Evolutionary conservation across 64 coral and sea anemone genomes (phyloP).

Genomic region (Astreopora myriophthalma): DNA sequence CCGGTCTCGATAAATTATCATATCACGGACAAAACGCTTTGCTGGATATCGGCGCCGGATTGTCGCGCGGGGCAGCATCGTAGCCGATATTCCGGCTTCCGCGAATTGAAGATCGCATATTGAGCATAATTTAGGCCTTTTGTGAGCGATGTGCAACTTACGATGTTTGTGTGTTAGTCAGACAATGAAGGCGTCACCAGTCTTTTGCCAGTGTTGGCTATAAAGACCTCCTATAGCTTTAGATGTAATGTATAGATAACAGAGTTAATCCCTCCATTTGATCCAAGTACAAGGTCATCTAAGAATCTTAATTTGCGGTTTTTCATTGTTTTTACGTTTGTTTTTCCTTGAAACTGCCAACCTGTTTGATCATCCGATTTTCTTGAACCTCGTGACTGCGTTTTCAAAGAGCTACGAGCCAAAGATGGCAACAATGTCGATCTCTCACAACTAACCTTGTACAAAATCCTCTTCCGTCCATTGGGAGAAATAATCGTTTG

Average conservation of each 20-base stretch:
- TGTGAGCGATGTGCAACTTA: background rate
- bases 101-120: background rate
- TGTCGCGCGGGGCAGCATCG: background rate
- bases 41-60: constrained; percentile 34
- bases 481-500: background rate
- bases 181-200: constrained; percentile 43
- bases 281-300: background rate
- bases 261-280: background rate
- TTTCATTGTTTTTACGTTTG: background rate
- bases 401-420: too few relatives aligned
- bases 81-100: background rate
- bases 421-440: too few relatives aligned
- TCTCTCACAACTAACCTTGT: too few relatives aligned
- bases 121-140: background rate
- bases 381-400: too few relatives aligned
- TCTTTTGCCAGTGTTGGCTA: background rate
- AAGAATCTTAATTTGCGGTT: constrained; percentile 35
- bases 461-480: background rate
- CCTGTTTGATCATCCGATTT: background rate
- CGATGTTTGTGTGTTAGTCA: constrained; percentile 31
- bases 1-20: constrained; percentile 48
- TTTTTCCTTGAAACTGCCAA: background rate
- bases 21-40: constrained; percentile 14
- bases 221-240: background rate
- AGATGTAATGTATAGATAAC: constrained; percentile 26